Evolutionary conservation across 2,888 invertebrate species (phyloP).

Genomic region (Chirona hameri): DNA sequence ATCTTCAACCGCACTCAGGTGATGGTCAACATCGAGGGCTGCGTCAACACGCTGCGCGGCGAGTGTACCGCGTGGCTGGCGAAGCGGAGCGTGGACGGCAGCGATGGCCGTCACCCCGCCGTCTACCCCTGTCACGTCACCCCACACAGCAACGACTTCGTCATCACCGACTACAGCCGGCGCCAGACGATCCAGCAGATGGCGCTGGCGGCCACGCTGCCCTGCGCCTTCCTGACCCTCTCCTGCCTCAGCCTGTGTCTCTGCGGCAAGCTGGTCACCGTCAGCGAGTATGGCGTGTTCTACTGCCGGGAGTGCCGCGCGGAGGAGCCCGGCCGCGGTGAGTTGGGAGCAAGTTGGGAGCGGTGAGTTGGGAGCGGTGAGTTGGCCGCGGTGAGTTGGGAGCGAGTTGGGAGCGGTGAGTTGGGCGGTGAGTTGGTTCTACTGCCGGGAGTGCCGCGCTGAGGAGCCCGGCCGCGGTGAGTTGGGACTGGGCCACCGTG

Average conservation of each 20-base stretch:
- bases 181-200: conserved; percentile 36
- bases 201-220: conserved; percentile 38
- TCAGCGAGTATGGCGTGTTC: conserved; percentile 36
- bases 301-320: neutral
- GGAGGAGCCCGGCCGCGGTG: neutral
- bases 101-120: conserved; percentile 38
- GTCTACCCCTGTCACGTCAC: conserved; percentile 40
- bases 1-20: conserved; percentile 60
- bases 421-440: no score
- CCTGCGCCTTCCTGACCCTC: conserved; percentile 40
- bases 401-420: no score
- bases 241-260: conserved; percentile 40
- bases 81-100: conserved; percentile 37
- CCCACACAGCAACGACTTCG: conserved; percentile 36
- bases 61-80: conserved; percentile 50
- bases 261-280: conserved; percentile 40
- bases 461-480: neutral
- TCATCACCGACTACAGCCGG: conserved; percentile 40
- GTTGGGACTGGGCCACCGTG: neutral
- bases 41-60: conserved; percentile 39
- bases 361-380: no score
- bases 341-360: no score
- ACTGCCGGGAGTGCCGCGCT: neutral
- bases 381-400: no score
- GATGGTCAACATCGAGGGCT: conserved; percentile 56